Percentiles rank a stretch among this genome's conserved stretches.
Evolutionary conservation across 2,113 vertebrate species (phyloP).

Genomic region (Tychaedon coryphoeus): DNA sequence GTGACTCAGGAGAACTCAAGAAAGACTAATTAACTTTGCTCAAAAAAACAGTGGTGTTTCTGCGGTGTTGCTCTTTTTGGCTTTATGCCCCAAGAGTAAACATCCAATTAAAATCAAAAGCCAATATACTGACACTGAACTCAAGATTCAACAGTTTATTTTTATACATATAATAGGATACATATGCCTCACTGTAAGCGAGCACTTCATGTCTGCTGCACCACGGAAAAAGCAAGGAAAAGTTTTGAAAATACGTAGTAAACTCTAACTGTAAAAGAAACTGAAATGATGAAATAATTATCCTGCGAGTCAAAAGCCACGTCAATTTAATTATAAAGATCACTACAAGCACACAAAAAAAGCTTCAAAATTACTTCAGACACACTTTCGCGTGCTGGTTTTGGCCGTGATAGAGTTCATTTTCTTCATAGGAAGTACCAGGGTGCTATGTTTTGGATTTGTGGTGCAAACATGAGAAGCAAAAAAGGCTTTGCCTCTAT

Average conservation of each 20-base stretch:
- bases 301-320: neutral
- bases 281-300: neutral
- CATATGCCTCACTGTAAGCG: neutral
- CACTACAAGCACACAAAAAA: neutral
- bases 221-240: neutral
- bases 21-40: slow-evolving; percentile 60
- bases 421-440: neutral
- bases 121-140: slow-evolving; percentile 24
- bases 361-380: neutral
- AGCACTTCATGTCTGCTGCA: neutral
- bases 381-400: neutral
- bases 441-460: neutral
- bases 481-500: neutral
- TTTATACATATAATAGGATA: neutral
- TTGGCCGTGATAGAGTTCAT: neutral
- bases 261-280: neutral
- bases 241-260: neutral
- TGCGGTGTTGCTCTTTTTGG: slow-evolving; percentile 43
- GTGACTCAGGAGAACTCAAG: slow-evolving; percentile 13
- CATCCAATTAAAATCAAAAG: slow-evolving; percentile 61
- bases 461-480: neutral
- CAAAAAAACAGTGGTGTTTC: slow-evolving; percentile 17
- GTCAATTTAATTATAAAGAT: neutral
- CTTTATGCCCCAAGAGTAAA: slow-evolving; percentile 46
- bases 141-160: neutral